Conservation (phyloP, 2,113 vertebrate species). For the Acrocephalus kingi region DNA sequence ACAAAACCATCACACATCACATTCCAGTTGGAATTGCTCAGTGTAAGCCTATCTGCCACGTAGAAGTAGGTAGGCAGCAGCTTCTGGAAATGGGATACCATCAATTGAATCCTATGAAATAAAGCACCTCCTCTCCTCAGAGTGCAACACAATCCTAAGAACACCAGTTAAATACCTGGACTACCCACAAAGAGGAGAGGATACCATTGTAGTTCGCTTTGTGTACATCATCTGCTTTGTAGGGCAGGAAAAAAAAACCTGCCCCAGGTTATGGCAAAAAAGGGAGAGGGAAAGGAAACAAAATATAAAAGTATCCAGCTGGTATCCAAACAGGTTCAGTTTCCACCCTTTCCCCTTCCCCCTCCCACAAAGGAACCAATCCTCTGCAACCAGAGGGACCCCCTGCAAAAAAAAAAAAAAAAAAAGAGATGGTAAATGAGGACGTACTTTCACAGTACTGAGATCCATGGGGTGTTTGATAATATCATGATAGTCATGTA, state of each 20-base stretch:
- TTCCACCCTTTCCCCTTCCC: constrained; percentile 29
- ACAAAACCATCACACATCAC: background rate
- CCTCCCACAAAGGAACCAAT: constrained; percentile 22
- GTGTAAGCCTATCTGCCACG: background rate
- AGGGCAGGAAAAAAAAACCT: background rate
- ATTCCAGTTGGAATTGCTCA: background rate
- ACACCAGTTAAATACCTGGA: background rate
- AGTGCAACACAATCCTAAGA: constrained; percentile 2
- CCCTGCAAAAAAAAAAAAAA: background rate
- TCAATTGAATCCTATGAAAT: constrained; percentile 1
- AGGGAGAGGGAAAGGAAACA: background rate
- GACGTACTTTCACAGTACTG: constrained; percentile 90
- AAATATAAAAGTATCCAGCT: background rate
- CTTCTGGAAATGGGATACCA: constrained; percentile 24
- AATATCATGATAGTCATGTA: constrained; percentile 96
- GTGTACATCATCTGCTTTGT: background rate
- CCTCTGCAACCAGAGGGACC: constrained; percentile 29
- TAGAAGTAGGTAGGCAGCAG: background rate
- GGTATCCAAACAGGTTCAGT: background rate
- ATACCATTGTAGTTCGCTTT: background rate
- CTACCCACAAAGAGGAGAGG: background rate
- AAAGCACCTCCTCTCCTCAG: constrained; percentile 26
- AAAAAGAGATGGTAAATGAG: constrained; percentile 1
- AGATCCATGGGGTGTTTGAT: constrained; percentile 99
- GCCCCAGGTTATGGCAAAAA: background rate